phyloP scores from a whole-genome alignment of 2,888 invertebrate species.

The Calameuta filiformis region DNA sequence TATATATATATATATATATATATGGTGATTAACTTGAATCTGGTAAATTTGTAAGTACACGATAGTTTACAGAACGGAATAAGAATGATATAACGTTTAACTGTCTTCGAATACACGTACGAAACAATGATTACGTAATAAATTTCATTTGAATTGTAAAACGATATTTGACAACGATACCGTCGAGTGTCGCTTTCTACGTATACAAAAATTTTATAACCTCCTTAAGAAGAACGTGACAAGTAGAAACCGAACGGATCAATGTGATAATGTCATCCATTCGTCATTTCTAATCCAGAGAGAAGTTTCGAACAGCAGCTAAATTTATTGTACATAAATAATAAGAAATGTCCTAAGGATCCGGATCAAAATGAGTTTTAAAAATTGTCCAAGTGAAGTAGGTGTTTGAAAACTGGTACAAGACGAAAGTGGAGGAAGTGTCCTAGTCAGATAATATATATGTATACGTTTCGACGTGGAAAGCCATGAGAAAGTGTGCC shows the following conservation, averaged over 20 bases:
- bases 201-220: neutral
- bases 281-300: neutral
- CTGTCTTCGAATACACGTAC: neutral
- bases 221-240: neutral
- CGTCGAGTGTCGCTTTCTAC: neutral
- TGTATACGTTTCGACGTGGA: neutral
- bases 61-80: neutral
- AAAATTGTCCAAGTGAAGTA: neutral
- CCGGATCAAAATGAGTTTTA: neutral
- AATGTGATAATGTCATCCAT: neutral
- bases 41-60: neutral
- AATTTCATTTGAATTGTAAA: neutral
- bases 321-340: neutral
- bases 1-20: neutral
- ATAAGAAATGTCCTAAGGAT: neutral
- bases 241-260: neutral
- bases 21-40: neutral
- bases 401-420: neutral
- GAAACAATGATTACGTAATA: neutral
- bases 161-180: neutral
- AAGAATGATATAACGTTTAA: neutral
- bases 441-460: neutral
- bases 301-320: neutral
- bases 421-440: neutral
- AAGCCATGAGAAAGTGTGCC: neutral